A percentile compares a stretch with the other conserved stretches of the same genome.
phyloP scores from a whole-genome alignment of 2,888 invertebrate genomes.

The Drosophila macrospina region DNA sequence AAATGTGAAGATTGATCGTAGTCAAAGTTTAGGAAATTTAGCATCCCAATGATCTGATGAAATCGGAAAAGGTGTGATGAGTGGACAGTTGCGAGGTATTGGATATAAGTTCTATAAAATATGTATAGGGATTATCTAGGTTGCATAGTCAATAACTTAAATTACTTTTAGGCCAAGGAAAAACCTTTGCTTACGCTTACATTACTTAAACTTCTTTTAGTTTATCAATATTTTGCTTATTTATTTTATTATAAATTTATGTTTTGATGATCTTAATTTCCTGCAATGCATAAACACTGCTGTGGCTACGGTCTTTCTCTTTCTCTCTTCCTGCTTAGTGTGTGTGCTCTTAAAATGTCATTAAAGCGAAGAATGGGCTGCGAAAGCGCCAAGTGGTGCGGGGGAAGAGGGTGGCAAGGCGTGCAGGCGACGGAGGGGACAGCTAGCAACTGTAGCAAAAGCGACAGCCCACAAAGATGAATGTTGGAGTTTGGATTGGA shows the following conservation, averaged over 20 bases:
- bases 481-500: background rate
- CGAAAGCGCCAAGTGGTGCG: constrained; percentile 21
- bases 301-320: background rate
- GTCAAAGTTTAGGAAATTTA: too few relatives aligned
- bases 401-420: constrained; percentile 10
- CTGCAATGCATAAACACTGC: constrained; percentile 48
- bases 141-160: too few relatives aligned
- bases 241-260: background rate
- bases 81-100: too few relatives aligned
- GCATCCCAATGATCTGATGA: too few relatives aligned
- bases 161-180: too few relatives aligned
- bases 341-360: constrained; percentile 74
- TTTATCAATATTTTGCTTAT: background rate
- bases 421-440: background rate
- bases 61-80: too few relatives aligned
- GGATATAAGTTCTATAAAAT: too few relatives aligned
- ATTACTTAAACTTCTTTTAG: background rate
- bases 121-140: too few relatives aligned
- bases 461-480: constrained; percentile 64
- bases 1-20: too few relatives aligned
- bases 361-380: constrained; percentile 61
- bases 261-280: constrained; percentile 14
- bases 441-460: constrained; percentile 24
- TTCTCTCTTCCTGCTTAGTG: constrained; percentile 6
- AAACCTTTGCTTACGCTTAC: too few relatives aligned